These are phyloP conservation scores for Hemithea aestivaria DNA, from an alignment of 2,888 invertebrate species.

Conservation along the genomic window DNA sequence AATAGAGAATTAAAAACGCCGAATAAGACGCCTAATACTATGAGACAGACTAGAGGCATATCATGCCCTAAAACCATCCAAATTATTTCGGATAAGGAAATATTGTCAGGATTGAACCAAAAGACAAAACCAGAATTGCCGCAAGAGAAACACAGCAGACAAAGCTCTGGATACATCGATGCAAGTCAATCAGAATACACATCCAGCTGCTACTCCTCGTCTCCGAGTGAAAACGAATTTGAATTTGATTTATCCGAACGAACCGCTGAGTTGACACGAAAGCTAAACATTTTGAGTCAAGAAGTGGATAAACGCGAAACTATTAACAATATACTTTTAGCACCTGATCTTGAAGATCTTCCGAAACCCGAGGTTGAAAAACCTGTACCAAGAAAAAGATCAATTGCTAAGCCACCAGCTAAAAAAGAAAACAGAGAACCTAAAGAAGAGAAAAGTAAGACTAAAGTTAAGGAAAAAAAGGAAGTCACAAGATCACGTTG, in stretches of 20 bases:
- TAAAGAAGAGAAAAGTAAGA: conserved; percentile 40
- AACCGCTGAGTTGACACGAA: conserved; percentile 67
- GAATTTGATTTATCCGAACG: conserved; percentile 71
- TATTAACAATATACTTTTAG: conserved; percentile 44
- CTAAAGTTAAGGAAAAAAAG: conserved; percentile 41
- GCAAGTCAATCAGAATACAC: conserved; percentile 76
- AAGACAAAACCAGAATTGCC: conserved; percentile 57
- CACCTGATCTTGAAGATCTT: conserved; percentile 34
- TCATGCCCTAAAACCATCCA: conserved; percentile 77
- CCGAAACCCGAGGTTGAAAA: conserved; percentile 36
- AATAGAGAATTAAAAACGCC: conserved; percentile 77
- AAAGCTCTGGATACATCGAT: conserved; percentile 70
- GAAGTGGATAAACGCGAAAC: conserved; percentile 55
- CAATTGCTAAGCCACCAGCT: conserved; percentile 34
- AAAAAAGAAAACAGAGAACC: conserved; percentile 37
- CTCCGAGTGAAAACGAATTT: conserved; percentile 74
- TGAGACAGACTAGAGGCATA: conserved; percentile 59
- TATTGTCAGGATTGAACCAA: conserved; percentile 70
- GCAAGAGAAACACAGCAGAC: conserved; percentile 52
- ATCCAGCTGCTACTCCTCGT: conserved; percentile 73
- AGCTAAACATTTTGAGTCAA: conserved; percentile 63
- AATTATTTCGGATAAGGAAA: conserved; percentile 72
- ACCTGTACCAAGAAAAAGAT: conserved; percentile 53
- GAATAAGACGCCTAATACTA: conserved; percentile 60
- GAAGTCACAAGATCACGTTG: conserved; percentile 53